Evolutionary conservation across 2,113 vertebrate species (phyloP).

Genomic region (Catharus fuscescens): DNA sequence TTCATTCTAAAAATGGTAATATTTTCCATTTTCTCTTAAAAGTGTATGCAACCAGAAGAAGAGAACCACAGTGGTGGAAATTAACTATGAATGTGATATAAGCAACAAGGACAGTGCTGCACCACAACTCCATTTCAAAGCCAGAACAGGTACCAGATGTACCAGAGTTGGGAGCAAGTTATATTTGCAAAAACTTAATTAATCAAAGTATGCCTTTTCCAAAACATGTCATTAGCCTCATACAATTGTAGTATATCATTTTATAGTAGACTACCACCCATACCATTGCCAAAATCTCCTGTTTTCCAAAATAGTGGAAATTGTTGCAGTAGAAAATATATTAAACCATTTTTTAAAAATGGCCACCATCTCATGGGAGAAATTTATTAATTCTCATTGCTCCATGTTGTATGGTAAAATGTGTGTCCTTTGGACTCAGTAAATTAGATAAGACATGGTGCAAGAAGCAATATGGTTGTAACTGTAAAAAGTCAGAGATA

Average conservation of each 20-base stretch:
- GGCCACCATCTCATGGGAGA: not conserved
- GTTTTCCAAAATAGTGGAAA: not conserved
- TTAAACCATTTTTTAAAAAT: not conserved
- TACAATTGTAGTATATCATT: not conserved
- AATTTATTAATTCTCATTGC: not conserved
- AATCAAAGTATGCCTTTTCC: not conserved
- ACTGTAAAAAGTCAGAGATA: not conserved
- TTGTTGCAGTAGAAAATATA: not conserved
- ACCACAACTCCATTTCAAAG: not conserved
- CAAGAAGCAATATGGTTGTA: not conserved
- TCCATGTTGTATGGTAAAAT: not conserved
- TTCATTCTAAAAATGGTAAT: not conserved
- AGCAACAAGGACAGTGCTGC: not conserved
- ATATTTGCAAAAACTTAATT: not conserved
- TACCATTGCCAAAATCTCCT: not conserved
- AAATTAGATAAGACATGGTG: not conserved
- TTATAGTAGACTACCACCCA: not conserved
- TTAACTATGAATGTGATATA: not conserved
- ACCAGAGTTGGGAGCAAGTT: not conserved
- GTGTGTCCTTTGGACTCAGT: not conserved
- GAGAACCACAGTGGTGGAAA: not conserved
- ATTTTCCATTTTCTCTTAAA: slow-evolving; percentile 43
- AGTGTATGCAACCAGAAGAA: not conserved
- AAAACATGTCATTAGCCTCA: not conserved
- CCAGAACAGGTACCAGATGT: not conserved